Conservation (phyloP, 1,140 invertebrate genomes). For the Akabosia matsudoensis region DNA sequence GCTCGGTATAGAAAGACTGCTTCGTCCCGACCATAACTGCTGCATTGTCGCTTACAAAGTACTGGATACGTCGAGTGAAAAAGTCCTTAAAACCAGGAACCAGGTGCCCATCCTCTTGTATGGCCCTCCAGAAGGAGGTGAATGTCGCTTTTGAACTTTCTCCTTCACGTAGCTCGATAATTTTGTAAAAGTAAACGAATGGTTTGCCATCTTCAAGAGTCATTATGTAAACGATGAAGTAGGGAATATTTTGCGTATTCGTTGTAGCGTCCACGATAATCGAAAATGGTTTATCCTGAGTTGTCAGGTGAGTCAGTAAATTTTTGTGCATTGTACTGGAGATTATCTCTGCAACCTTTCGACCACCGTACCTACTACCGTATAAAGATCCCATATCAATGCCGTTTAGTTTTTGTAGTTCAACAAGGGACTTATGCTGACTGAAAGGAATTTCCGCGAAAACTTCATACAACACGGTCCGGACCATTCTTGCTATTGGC, state of each 20-base stretch:
- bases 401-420: no score
- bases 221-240: background rate
- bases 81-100: background rate
- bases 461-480: no score
- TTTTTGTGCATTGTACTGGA: background rate
- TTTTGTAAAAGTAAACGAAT: background rate
- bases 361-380: no score
- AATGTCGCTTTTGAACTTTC: background rate
- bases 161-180: background rate
- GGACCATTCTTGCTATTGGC: no score
- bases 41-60: background rate
- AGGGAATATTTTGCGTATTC: background rate
- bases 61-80: background rate
- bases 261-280: background rate
- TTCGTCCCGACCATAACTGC: background rate
- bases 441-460: no score
- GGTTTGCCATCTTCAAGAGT: slow-evolving; percentile 7
- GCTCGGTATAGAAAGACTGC: background rate
- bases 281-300: background rate
- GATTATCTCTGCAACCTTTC: no score
- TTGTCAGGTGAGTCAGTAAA: background rate
- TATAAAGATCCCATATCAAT: no score
- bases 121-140: background rate
- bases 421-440: no score
- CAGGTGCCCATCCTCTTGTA: background rate